phyloP scores from a whole-genome alignment of 1,140 invertebrate genomes.

The Drosophila tsacasi region DNA sequence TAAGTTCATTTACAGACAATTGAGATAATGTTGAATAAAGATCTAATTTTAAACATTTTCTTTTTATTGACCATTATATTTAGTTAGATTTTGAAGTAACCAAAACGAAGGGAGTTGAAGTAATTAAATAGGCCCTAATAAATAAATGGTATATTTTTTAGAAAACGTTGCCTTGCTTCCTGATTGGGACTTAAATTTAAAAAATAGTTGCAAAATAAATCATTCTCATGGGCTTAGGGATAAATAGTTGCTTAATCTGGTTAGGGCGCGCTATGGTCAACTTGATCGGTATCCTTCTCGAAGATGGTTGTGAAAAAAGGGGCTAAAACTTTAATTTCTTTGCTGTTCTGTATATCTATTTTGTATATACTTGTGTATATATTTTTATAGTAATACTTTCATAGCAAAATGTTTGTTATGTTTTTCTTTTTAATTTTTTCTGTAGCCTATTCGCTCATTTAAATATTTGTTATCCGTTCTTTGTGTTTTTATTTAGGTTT shows the following conservation, averaged over 20 bases:
- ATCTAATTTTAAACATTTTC: conserved; percentile 20
- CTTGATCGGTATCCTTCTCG: conserved; percentile 47
- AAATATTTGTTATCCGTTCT: conserved; percentile 43
- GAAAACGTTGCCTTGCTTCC: conserved; percentile 31
- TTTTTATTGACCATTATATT: conserved; percentile 33
- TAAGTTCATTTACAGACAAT: conserved; percentile 59
- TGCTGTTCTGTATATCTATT: conserved; percentile 49
- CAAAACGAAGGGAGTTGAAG: conserved; percentile 26
- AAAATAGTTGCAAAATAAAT: conserved; percentile 36
- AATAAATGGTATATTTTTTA: conserved; percentile 56
- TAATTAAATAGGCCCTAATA: conserved; percentile 36
- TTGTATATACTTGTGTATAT: conserved; percentile 53
- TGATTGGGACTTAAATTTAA: conserved; percentile 46
- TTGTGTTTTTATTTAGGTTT: conserved; percentile 51
- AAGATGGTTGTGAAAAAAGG: conserved; percentile 56
- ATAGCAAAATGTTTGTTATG: conserved; percentile 64
- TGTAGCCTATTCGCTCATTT: conserved; percentile 63
- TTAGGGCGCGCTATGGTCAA: conserved; percentile 68
- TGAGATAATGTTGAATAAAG: conserved; percentile 53
- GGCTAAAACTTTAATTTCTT: conserved; percentile 52
- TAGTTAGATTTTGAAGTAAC: conserved; percentile 44
- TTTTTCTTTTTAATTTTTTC: conserved; percentile 24
- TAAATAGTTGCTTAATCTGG: conserved; percentile 51
- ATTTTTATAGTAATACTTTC: conserved; percentile 58
- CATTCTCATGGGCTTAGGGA: conserved; percentile 22